Percentiles rank a stretch among this genome's conserved stretches.
Evolutionary conservation across 2,797 vertebrate genomes (phyloP).

Genomic region (Nyctibius grandis): DNA sequence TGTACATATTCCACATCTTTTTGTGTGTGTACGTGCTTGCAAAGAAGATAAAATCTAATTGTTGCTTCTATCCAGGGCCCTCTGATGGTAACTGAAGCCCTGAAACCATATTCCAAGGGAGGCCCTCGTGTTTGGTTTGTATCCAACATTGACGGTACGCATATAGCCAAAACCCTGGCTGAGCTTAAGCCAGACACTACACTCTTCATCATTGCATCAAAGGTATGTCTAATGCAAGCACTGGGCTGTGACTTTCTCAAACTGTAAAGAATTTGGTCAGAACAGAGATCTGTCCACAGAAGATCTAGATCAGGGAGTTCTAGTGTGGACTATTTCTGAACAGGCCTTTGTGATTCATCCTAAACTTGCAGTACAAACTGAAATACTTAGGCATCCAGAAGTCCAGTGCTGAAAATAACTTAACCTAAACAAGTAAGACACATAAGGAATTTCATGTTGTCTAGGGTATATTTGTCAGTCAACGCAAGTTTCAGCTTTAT

Average conservation of each 20-base stretch:
- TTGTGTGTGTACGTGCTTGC: background rate
- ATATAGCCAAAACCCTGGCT: conserved; percentile 92
- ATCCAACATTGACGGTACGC: conserved; percentile 97
- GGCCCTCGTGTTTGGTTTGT: conserved; percentile 95
- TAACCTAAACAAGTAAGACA: background rate
- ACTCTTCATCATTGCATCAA: conserved; percentile 94
- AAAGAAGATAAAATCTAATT: background rate
- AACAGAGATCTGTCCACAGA: background rate
- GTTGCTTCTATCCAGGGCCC: conserved; percentile 79
- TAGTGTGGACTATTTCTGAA: background rate
- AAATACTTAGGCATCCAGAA: background rate
- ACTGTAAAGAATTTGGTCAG: background rate
- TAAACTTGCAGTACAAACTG: background rate
- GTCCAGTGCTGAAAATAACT: background rate
- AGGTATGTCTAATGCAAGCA: conserved; percentile 75
- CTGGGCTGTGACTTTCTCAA: background rate
- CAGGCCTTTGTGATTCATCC: background rate
- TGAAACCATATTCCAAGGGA: conserved; percentile 90
- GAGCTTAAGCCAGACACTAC: conserved; percentile 87
- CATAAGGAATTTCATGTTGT: background rate
- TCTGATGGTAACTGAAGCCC: conserved; percentile 95
- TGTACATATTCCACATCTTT: accelerated
- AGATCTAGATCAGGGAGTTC: background rate
- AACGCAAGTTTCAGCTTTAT: background rate
- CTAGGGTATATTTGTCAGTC: background rate